These are phyloP conservation scores for Hybognathus amarus DNA, from an alignment of 2,797 vertebrate species.

Conservation along the genomic window DNA sequence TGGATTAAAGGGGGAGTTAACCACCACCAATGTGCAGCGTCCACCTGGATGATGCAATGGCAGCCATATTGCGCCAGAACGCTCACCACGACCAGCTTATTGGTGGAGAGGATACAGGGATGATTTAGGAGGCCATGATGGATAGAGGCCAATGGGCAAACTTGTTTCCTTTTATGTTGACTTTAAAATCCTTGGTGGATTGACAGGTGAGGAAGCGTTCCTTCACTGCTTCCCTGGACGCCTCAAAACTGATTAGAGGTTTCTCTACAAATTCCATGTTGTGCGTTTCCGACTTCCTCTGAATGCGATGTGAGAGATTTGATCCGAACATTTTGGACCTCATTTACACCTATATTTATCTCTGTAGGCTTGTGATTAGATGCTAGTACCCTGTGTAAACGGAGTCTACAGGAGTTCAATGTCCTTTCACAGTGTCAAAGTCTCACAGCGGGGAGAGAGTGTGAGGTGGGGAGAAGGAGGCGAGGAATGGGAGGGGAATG, in stretches of 20 bases:
- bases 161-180: background rate
- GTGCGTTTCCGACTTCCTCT: background rate
- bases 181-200: background rate
- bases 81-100: too few species aligned
- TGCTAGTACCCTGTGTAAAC: background rate
- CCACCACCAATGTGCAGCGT: too few species aligned
- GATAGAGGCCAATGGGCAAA: too few species aligned
- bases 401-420: background rate
- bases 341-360: background rate
- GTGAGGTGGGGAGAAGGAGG: background rate
- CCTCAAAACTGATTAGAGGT: background rate
- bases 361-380: background rate
- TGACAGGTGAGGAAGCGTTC: background rate
- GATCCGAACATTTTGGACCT: background rate
- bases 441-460: conserved; percentile 11
- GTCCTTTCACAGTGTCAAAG: conserved; percentile 32
- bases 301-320: background rate
- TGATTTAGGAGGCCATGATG: too few species aligned
- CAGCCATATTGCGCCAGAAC: too few species aligned
- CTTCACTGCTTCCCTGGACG: background rate
- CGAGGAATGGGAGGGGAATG: conserved; percentile 25
- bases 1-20: too few species aligned
- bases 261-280: background rate
- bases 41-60: too few species aligned
- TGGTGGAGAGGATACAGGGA: too few species aligned